Percentiles rank a stretch among this genome's conserved stretches.
phyloP scores from a whole-genome alignment of 2,113 vertebrate genomes.

The Lepidothrix coronata region DNA sequence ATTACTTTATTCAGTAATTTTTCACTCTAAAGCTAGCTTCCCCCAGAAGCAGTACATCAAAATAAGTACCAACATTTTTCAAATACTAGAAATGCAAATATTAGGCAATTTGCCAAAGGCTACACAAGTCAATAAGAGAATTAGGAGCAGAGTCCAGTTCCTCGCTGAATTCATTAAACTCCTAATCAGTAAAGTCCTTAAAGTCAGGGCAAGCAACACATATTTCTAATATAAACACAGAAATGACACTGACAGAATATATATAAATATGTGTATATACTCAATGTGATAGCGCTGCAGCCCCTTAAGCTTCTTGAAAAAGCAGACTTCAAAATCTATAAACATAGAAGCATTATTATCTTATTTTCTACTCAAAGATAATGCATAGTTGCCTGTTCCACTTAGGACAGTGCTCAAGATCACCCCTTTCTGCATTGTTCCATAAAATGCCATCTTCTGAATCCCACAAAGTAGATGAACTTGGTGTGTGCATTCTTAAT shows the following conservation, averaged over 20 bases:
- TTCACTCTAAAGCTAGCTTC: neutral
- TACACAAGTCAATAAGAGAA: neutral
- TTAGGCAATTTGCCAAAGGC: constrained; percentile 16
- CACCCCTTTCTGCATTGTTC: neutral
- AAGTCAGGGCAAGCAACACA: neutral
- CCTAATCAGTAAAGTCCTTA: neutral
- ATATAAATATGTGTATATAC: neutral
- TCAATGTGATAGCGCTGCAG: neutral
- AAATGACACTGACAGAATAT: neutral
- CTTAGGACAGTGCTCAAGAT: neutral
- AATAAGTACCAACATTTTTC: constrained; percentile 27
- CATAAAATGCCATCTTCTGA: neutral
- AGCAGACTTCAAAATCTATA: neutral
- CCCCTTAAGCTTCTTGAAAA: neutral
- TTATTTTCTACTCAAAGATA: neutral
- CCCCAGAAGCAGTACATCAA: neutral
- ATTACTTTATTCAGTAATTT: neutral
- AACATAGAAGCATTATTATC: neutral
- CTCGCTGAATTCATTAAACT: neutral
- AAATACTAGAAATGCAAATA: constrained; percentile 15
- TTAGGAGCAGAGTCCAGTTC: neutral
- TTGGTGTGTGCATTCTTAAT: neutral
- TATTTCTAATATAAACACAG: neutral
- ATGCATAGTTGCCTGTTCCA: neutral
- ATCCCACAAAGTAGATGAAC: neutral